These are phyloP conservation scores for Eonycteris spelaea DNA, from an alignment of 2,113 vertebrate genomes.

Conservation along the genomic window DNA sequence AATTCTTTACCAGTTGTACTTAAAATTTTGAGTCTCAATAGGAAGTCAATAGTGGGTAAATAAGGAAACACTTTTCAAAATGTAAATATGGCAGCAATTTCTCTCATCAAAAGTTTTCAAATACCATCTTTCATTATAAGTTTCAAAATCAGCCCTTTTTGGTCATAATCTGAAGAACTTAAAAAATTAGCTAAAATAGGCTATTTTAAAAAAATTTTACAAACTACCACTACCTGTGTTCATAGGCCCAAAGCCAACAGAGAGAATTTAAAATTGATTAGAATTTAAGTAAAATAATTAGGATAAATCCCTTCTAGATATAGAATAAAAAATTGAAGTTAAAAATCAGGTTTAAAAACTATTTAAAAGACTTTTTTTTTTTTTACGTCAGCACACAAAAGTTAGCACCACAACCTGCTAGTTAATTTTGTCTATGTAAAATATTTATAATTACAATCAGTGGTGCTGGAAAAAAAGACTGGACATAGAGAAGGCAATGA, in stretches of 20 bases:
- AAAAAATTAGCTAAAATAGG: conserved; percentile 44
- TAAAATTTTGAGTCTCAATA: conserved; percentile 82
- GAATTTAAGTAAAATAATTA: background rate
- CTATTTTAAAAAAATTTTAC: conserved; percentile 58
- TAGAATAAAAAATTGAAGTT: conserved; percentile 25
- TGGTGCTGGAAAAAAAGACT: conserved; percentile 8
- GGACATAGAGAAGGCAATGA: background rate
- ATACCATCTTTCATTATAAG: conserved; percentile 58
- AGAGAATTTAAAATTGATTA: conserved; percentile 34
- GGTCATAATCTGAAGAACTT: conserved; percentile 52
- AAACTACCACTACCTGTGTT: conserved; percentile 4
- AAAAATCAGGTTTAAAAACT: conserved; percentile 33
- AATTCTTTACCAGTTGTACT: conserved; percentile 83
- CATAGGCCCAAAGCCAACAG: background rate
- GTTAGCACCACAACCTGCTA: background rate
- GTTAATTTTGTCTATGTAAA: conserved; percentile 22
- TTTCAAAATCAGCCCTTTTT: conserved; percentile 49
- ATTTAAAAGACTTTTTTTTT: background rate
- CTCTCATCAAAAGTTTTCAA: conserved; percentile 73
- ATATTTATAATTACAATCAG: conserved; percentile 27
- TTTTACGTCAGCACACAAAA: conserved; percentile 19
- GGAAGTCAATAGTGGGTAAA: conserved; percentile 75
- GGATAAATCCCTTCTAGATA: background rate
- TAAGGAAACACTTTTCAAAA: conserved; percentile 75
- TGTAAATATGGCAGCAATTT: conserved; percentile 66